Base-by-base conservation (phyloP, 2,888 invertebrate species). In the Scrobipalpa atriplicella region DNA sequence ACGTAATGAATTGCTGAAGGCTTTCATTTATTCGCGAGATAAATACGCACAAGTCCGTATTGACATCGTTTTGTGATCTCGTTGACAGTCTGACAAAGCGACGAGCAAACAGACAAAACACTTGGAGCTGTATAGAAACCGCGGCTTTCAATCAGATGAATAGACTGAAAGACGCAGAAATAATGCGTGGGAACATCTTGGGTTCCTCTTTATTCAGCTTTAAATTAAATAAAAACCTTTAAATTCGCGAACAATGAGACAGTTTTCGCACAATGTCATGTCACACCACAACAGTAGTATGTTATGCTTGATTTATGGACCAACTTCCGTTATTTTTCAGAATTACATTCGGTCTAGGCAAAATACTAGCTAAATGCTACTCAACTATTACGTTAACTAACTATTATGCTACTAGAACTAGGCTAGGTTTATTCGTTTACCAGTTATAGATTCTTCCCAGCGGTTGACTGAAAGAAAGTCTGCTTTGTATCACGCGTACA, bases 161-260 rank as follows among this genome's bases (percentile, higher is more conserved):
- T 83, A 75, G 78, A 73, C 75, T 79, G 80, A 81, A 64, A 54
- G 76, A 72, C 74, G 73, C 79, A 77, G 75, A 78, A 82, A 81
- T 76, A 78, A 73, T 65, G 82, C 89, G 91, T 90, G 90, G 89
- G 91, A 91, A 90, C 74, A 68, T 75, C 75, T 74, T 71, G 72
- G 69, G 78, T 79, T 80, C 76, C 78, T 81, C 77, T 77, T 79
- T 75, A 75, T 80, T 78, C 78, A 76, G 71, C 76, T 72, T 70
- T 21, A 36, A 56, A 67, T 66, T 56, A 69, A 71, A 78, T 82
- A 86, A 82, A n/a, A 85, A 80, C 77, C 76, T 68, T 75, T 68
- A 82, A 82, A 83, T 81, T 82, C 77, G 74, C 74, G 68, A 68
- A 81, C 78, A 81, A 79, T 83, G 78, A 71, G 72, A 76, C 72